Evolutionary conservation across 2,888 invertebrate genomes (phyloP), one percentile per base, ranked within the genome.

Genomic region (Phaedon cochleariae): DNA sequence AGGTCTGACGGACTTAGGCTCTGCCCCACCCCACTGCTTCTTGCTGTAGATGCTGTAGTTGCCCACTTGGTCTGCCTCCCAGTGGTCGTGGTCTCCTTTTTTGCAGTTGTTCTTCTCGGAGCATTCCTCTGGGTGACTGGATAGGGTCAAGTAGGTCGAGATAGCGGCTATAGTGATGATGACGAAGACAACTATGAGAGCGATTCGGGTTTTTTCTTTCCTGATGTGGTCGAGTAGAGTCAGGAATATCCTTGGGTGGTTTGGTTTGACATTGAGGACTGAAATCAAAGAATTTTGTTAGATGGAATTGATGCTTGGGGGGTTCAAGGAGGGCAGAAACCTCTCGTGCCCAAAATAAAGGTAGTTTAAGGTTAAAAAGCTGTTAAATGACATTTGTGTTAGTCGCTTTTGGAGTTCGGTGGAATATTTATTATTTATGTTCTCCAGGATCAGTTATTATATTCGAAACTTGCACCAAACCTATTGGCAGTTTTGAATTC

Each of bases 21-120:
- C 86, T 75, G 88, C 86, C 0, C 90, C 91, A 0, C 86, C 80
- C 92, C 92, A 92, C 10, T 65, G 55, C 12, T 20, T 15, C 21
- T 20, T 46, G 21, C 5, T 2, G 31, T 41, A 41, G 5, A 57
- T 15, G 15, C 1, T 22, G 57, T 29, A n/a, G 12, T 45, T 37
- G 22, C 57, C 57, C 17, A 41, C 22, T 3, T 22, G 3, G 18
- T 21, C n/a, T 20, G 54, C 12, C 37, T 18, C 18, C n/a, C 29
- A n/a, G 9, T 20, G 29, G 10, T 18, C 15, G 1, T 26, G 15
- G 37, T 12, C 7, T n/a, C 18, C 17, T 31, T 41, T n/a, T n/a
- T n/a, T n/a, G n/a, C n/a, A n/a, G n/a, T n/a, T n/a, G n/a, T n/a
- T n/a, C n/a, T n/a, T n/a, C n/a, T n/a, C n/a, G n/a, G n/a, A n/a